Evolutionary conservation across 1,140 invertebrate genomes (phyloP), one percentile per base, ranked within the genome.

Genomic region (Leptonema lineaticorne): DNA sequence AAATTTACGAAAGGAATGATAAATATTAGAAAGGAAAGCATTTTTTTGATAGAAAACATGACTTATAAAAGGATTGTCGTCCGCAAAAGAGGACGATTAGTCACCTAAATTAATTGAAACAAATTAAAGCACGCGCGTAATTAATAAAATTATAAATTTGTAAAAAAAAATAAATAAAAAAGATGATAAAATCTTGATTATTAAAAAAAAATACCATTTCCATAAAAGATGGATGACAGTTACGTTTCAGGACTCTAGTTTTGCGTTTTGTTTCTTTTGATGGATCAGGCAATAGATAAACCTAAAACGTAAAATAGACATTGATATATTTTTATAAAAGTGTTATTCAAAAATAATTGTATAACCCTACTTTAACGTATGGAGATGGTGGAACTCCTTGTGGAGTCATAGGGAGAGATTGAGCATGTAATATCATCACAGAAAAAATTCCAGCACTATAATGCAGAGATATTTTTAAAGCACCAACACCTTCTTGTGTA

Each of bases 151-250:
- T n/a, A n/a, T n/a, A n/a, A n/a, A n/a, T n/a, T n/a, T n/a, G n/a
- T n/a, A n/a, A n/a, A n/a, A n/a, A n/a, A n/a, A n/a, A n/a, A n/a
- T n/a, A n/a, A n/a, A n/a, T n/a, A n/a, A n/a, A n/a, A n/a, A n/a
- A n/a, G n/a, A n/a, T 58, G 2, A 58, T 20, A 33, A 16, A 22
- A 6, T 14, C 14, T 6, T 3, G 16, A 45, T 7, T 7, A 45
- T 45, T 45, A 45, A n/a, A 45, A 14, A 48, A 45, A 22, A 76
- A 83, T 81, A 96, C 92, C 91, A 95, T 95, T 87, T 98, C 96
- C 94, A 98, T 98, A 81, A 96, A 99, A 24, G 94, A 96, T 6
- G 96, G 96, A 83, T 97, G 93, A 76, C 92, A 94, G 76, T 92
- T 96, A 74, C 91, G 90, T 72, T 91, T 91, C 1, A 97, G 88